Evolutionary conservation across 2,797 vertebrate species (phyloP).

Genomic region (Delichon dasypus): DNA sequence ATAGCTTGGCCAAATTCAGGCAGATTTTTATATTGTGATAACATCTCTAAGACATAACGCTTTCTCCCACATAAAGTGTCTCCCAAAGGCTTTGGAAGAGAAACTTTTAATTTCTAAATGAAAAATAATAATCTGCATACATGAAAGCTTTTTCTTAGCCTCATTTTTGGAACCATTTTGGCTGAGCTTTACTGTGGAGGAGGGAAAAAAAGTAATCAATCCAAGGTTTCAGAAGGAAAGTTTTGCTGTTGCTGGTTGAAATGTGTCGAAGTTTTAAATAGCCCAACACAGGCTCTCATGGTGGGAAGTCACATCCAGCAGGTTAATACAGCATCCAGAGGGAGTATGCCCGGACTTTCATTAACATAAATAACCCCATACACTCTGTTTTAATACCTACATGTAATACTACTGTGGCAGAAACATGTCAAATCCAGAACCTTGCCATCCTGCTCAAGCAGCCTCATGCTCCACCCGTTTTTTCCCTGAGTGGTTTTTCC

Average conservation of each 20-base stretch:
- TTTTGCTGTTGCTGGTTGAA: not conserved
- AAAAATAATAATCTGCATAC: not conserved
- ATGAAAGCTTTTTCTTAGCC: not conserved
- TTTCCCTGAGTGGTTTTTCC: not conserved
- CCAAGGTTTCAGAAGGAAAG: not conserved
- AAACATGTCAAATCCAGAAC: not conserved
- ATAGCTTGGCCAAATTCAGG: not conserved
- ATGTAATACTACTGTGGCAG: not conserved
- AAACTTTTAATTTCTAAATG: not conserved
- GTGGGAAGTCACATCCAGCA: constrained; percentile 10
- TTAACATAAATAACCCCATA: not conserved
- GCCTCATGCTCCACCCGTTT: not conserved
- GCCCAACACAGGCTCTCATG: not conserved
- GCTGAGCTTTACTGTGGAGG: not conserved
- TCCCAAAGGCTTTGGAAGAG: not conserved
- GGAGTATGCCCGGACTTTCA: not conserved
- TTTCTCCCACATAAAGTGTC: not conserved
- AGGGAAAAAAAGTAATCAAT: not conserved
- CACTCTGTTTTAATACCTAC: not conserved
- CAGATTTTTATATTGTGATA: not conserved
- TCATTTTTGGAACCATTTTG: not conserved
- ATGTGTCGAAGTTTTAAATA: constrained; percentile 14
- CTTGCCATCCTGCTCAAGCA: not conserved
- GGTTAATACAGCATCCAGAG: not conserved
- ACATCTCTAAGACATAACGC: not conserved